Percentiles rank a stretch among this genome's conserved stretches.
These are phyloP conservation scores for Brachionus asplanchnoidis DNA, from an alignment of 1,140 invertebrate species.

Conservation along the genomic window DNA sequence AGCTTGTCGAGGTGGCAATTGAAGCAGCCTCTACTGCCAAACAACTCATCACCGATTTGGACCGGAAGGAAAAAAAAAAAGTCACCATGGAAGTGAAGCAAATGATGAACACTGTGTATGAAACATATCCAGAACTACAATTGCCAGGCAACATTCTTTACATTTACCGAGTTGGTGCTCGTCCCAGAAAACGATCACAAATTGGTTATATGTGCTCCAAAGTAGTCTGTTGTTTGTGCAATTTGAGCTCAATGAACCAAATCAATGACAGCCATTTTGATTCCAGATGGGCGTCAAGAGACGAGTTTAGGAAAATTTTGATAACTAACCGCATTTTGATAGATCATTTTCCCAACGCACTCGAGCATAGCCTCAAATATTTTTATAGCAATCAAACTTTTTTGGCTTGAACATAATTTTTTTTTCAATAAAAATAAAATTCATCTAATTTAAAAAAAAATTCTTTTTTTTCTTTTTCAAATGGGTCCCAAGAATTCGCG, in stretches of 20 bases:
- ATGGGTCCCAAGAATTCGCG: background rate
- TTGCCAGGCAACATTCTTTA: constrained; percentile 31
- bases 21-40: background rate
- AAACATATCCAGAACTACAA: constrained; percentile 25
- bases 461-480: background rate
- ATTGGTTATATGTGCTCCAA: background rate
- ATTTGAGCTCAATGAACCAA: background rate
- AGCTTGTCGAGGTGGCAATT: background rate
- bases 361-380: constrained; percentile 30
- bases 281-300: constrained; percentile 19
- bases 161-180: background rate
- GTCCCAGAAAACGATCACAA: background rate
- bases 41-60: background rate
- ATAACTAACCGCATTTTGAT: constrained; percentile 39
- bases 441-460: background rate
- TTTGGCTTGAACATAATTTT: background rate
- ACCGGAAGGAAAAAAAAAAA: background rate
- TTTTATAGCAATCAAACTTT: constrained; percentile 12
- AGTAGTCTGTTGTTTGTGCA: background rate
- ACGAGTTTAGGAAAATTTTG: constrained; percentile 39
- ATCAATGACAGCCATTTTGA: background rate
- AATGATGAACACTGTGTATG: constrained; percentile 8
- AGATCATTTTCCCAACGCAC: constrained; percentile 33
- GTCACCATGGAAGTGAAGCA: background rate
- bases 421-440: background rate